These are phyloP conservation scores for Drosophila cognata DNA, from an alignment of 2,888 invertebrate genomes.

Conservation along the genomic window DNA sequence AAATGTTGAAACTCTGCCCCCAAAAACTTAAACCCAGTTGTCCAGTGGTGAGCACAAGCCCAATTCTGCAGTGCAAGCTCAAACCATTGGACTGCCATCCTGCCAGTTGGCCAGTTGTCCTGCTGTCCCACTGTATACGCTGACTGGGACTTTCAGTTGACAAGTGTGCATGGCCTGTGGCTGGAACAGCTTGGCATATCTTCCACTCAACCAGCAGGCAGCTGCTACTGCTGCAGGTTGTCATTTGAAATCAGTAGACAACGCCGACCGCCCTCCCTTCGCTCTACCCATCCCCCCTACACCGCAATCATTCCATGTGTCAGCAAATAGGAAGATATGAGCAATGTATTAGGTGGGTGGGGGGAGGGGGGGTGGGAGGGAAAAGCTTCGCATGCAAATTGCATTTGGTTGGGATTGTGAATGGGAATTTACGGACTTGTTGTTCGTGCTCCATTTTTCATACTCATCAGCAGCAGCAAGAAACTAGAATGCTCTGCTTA, in stretches of 20 bases:
- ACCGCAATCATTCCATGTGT: not conserved
- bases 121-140: not conserved
- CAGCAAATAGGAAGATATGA: not conserved
- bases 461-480: slow-evolving; percentile 40
- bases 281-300: no score
- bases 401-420: slow-evolving; percentile 34
- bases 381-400: slow-evolving; percentile 39
- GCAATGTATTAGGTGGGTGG: not conserved
- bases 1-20: slow-evolving; percentile 26
- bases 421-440: slow-evolving; percentile 25
- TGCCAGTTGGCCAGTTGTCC: slow-evolving; percentile 12
- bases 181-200: slow-evolving; percentile 57
- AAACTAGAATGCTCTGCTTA: slow-evolving; percentile 1
- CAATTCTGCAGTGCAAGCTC: slow-evolving; percentile 3
- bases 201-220: slow-evolving; percentile 29
- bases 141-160: slow-evolving; percentile 58
- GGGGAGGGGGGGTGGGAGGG: not conserved
- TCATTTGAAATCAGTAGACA: slow-evolving; percentile 71
- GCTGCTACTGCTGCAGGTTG: slow-evolving; percentile 53
- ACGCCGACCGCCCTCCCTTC: slow-evolving; percentile 11
- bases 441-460: slow-evolving; percentile 49
- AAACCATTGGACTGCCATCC: slow-evolving; percentile 12
- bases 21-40: slow-evolving; percentile 12
- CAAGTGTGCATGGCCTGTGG: slow-evolving; percentile 75
- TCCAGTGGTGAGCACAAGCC: slow-evolving; percentile 13